Conservation (phyloP, 1,140 invertebrate species). For the Drosophila bipectinata region DNA sequence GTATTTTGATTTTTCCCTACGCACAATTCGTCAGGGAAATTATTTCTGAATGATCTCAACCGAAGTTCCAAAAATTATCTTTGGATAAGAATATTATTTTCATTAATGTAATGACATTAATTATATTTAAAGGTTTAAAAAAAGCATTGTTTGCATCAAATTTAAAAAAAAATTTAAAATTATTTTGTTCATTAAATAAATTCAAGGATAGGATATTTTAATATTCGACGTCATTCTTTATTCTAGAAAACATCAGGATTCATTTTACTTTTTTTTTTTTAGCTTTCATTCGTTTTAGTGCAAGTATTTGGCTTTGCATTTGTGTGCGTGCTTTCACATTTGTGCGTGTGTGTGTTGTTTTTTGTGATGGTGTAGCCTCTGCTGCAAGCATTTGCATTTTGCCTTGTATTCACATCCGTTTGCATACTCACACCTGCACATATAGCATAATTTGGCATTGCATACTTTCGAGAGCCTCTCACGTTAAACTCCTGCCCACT, state of each 20-base stretch:
- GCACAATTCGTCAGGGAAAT: no score
- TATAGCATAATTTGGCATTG: conserved; percentile 74
- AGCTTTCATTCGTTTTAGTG: conserved; percentile 23
- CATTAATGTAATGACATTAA: no score
- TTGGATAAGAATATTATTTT: no score
- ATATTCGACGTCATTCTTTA: background rate
- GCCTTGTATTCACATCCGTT: conserved; percentile 28
- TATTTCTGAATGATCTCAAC: no score
- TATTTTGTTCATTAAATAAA: background rate
- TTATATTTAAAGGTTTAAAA: background rate
- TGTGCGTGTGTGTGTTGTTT: background rate
- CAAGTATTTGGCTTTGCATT: conserved; percentile 30
- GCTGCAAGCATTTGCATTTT: conserved; percentile 45
- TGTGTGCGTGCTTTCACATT: conserved; percentile 3
- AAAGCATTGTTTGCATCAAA: background rate
- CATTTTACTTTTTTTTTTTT: background rate
- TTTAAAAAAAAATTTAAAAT: no score
- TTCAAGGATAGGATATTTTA: background rate
- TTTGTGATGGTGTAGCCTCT: conserved; percentile 22
- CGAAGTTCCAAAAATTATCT: no score
- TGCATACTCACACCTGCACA: conserved; percentile 1
- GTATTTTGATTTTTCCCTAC: no score
- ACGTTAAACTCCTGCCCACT: conserved; percentile 7
- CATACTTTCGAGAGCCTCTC: conserved; percentile 61
- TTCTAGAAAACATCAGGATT: background rate